Evolutionary conservation across 1,140 invertebrate species (phyloP).

Genomic region (Gonatopus flavifemur): DNA sequence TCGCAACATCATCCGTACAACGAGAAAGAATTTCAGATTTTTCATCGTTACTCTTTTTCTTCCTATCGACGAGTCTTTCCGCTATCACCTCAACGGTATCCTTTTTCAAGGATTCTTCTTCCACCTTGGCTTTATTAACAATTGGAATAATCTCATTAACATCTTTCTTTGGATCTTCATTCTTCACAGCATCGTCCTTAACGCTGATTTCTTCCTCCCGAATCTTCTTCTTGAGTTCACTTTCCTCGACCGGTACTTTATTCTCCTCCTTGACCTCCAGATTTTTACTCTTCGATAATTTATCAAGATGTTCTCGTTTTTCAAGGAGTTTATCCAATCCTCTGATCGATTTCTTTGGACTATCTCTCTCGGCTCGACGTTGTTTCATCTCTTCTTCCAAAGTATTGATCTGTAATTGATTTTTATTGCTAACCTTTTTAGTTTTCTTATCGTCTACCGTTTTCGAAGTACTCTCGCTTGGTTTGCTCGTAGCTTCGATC

Average conservation of each 20-base stretch:
- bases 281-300: constrained; percentile 44
- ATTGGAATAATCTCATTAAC: constrained; percentile 17
- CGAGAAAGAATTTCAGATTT: constrained; percentile 11
- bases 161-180: constrained; percentile 32
- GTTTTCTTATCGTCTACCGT: constrained; percentile 36
- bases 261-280: constrained; percentile 22
- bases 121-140: constrained; percentile 11
- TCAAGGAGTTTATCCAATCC: constrained; percentile 59
- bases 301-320: constrained; percentile 54
- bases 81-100: constrained; percentile 6
- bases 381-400: constrained; percentile 64
- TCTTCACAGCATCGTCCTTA: constrained; percentile 21
- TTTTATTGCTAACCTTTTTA: constrained; percentile 39
- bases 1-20: neutral
- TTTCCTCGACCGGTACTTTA: constrained; percentile 12
- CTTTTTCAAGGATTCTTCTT: constrained; percentile 12
- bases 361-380: constrained; percentile 57
- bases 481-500: constrained; percentile 29
- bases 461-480: constrained; percentile 13
- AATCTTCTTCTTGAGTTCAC: constrained; percentile 11
- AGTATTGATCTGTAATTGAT: constrained; percentile 39
- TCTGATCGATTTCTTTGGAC: constrained; percentile 53
- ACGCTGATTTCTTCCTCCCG: constrained; percentile 4
- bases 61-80: constrained; percentile 8
- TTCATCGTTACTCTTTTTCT: constrained; percentile 22